A percentile compares a stretch with the other conserved stretches of the same genome.
These are phyloP conservation scores for Furcifer pardalis DNA, from an alignment of 2,797 vertebrate genomes.

Conservation along the genomic window DNA sequence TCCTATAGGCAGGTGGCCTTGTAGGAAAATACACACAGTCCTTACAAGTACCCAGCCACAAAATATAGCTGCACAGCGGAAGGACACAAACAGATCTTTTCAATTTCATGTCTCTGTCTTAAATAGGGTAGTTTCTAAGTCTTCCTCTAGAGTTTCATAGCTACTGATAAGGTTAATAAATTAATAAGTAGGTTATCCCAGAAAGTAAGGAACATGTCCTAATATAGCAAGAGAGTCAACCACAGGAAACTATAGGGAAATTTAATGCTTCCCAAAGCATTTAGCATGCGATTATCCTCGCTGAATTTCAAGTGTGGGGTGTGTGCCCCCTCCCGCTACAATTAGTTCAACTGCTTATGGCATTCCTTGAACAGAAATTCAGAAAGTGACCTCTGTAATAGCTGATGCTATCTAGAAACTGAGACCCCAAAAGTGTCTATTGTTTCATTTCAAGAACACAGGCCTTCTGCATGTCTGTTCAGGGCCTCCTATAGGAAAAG, in stretches of 20 bases:
- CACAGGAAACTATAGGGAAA: slow-evolving; percentile 17
- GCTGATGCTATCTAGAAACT: neutral
- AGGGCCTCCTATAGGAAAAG: neutral
- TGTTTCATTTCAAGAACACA: neutral
- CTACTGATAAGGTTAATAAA: slow-evolving; percentile 18
- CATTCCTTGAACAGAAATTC: neutral
- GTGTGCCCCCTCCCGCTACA: too few relatives aligned
- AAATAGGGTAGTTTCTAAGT: slow-evolving; percentile 16
- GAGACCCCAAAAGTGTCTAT: neutral
- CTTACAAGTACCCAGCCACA: neutral
- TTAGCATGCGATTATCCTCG: slow-evolving; percentile 12
- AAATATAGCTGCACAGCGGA: neutral
- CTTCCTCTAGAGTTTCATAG: slow-evolving; percentile 5
- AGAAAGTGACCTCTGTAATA: neutral
- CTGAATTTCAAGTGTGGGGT: neutral
- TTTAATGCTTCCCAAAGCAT: slow-evolving; percentile 30
- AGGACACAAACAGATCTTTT: neutral
- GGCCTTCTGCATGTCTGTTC: neutral
- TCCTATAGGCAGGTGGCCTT: neutral
- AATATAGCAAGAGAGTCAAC: slow-evolving; percentile 20
- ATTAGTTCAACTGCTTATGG: neutral
- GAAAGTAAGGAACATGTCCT: slow-evolving; percentile 27
- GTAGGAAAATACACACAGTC: neutral
- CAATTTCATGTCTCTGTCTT: neutral
- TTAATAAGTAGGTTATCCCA: slow-evolving; percentile 24